A percentile compares a stretch with the other conserved stretches of the same genome.
phyloP scores from a whole-genome alignment of 2,888 invertebrate species.

The Archaeoteleia sp. region DNA sequence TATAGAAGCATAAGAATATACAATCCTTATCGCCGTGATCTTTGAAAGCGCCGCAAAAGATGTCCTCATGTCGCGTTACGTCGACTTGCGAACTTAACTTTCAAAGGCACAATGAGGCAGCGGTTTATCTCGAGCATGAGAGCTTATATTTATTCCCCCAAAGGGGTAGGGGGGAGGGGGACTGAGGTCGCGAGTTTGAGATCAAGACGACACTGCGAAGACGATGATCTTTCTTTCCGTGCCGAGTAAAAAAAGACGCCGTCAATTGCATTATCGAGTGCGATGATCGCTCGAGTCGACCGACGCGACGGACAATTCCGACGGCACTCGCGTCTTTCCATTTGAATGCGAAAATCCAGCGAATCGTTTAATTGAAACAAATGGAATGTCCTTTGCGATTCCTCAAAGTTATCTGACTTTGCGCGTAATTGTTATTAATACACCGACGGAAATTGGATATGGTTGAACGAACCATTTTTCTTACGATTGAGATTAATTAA shows the following conservation, averaged over 20 bases:
- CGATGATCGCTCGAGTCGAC: constrained; percentile 15
- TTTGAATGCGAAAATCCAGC: constrained; percentile 17
- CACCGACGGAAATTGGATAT: too few species aligned
- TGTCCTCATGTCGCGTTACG: constrained; percentile 28
- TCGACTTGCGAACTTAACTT: constrained; percentile 36
- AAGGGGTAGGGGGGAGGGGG: constrained; percentile 15
- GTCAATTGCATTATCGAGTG: constrained; percentile 36
- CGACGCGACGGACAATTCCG: constrained; percentile 10
- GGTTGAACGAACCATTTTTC: too few species aligned
- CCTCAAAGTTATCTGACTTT: constrained; percentile 10
- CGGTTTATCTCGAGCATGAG: constrained; percentile 33
- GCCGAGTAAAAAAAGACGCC: constrained; percentile 14
- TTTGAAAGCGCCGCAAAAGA: constrained; percentile 29
- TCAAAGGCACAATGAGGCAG: constrained; percentile 15
- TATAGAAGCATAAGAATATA: constrained; percentile 39
- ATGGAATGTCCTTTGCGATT: constrained; percentile 10
- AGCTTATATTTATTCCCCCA: constrained; percentile 28
- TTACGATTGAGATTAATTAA: too few species aligned
- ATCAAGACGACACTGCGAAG: too few species aligned
- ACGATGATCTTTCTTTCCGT: too few species aligned
- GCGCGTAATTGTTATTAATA: too few species aligned
- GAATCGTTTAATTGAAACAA: constrained; percentile 28
- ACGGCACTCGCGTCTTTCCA: background rate
- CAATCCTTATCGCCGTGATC: constrained; percentile 41
- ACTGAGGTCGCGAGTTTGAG: too few species aligned